Evolutionary conservation across 1,140 invertebrate genomes (phyloP).

Genomic region (Galleria mellonella): DNA sequence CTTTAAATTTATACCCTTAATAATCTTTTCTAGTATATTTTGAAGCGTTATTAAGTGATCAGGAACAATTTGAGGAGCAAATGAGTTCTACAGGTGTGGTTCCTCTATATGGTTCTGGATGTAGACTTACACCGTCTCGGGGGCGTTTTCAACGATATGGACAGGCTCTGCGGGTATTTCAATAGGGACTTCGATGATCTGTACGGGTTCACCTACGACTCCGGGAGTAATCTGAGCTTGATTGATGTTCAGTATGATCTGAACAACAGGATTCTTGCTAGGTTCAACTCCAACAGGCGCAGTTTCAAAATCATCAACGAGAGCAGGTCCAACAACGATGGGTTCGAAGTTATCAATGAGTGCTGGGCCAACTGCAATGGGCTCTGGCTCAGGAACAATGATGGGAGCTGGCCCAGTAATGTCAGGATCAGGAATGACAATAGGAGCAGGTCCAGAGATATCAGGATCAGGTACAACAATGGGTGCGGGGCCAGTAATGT

Average conservation of each 20-base stretch:
- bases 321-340: slow-evolving; percentile 18
- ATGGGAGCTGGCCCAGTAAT: slow-evolving; percentile 9
- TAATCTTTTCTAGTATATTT: too few relatives aligned
- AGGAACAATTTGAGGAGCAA: too few relatives aligned
- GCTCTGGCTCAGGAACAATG: slow-evolving; percentile 1
- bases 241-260: slow-evolving; percentile 48
- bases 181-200: slow-evolving; percentile 1
- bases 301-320: slow-evolving; percentile 11
- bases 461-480: slow-evolving; percentile 6
- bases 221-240: too few relatives aligned
- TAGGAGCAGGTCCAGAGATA: slow-evolving; percentile 8
- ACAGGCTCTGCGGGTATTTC: not conserved
- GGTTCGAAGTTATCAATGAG: slow-evolving; percentile 8
- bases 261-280: slow-evolving; percentile 31
- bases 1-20: too few relatives aligned
- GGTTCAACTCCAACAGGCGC: slow-evolving; percentile 8
- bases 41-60: too few relatives aligned
- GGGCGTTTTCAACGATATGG: not conserved
- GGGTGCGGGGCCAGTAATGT: slow-evolving; percentile 11
- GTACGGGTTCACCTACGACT: too few relatives aligned
- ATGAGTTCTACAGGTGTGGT: too few relatives aligned
- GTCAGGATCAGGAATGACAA: slow-evolving; percentile 8
- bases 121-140: too few relatives aligned
- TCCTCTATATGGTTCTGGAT: too few relatives aligned
- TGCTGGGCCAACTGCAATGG: slow-evolving; percentile 1